Conservation (phyloP, 2,113 vertebrate species). For the Microtus montanus region DNA sequence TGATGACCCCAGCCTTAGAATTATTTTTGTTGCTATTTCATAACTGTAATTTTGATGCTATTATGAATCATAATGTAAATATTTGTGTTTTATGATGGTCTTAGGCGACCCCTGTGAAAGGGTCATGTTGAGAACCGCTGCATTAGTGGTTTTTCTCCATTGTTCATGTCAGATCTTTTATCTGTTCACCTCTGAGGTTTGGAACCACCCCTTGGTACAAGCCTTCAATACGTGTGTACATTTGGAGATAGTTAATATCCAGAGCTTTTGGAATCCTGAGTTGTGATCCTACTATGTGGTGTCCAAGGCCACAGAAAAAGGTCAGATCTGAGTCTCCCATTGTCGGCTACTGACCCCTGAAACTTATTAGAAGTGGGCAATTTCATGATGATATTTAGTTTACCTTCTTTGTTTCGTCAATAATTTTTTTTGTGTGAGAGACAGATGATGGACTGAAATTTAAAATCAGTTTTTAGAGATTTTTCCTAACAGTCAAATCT, state of each 20-base stretch:
- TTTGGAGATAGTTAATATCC: background rate
- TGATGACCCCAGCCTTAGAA: background rate
- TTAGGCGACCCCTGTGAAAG: too few relatives aligned
- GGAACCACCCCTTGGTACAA: background rate
- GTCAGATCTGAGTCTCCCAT: fast-evolving
- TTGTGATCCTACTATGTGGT: background rate
- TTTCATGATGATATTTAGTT: background rate
- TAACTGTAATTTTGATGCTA: background rate
- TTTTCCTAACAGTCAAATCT: background rate
- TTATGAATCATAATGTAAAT: background rate
- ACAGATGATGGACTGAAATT: conserved; percentile 15
- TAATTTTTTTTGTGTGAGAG: background rate
- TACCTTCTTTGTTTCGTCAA: background rate
- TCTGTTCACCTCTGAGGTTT: background rate
- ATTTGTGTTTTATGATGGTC: background rate
- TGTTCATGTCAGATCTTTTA: background rate
- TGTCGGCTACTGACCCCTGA: background rate
- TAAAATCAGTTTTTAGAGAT: background rate
- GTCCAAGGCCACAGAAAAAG: background rate
- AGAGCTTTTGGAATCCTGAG: background rate
- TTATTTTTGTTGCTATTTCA: background rate
- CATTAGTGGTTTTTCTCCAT: background rate
- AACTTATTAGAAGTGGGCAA: background rate
- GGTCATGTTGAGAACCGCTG: background rate
- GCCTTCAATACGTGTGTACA: background rate